Percentiles rank a stretch among this genome's conserved stretches.
These are phyloP conservation scores for Entosphenus tridentatus DNA, from an alignment of 2,113 vertebrate species.

Conservation along the genomic window DNA sequence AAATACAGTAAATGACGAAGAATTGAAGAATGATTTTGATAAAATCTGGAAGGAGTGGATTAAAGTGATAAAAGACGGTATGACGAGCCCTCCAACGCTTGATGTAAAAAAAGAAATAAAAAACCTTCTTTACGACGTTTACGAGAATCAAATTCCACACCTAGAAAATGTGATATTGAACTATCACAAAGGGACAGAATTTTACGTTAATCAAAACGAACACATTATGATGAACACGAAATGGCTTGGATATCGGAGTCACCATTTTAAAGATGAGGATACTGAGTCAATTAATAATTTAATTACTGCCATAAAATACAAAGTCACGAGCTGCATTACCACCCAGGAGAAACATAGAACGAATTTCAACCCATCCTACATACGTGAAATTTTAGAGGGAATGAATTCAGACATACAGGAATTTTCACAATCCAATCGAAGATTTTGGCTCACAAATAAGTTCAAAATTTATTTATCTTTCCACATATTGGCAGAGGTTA, in stretches of 20 bases:
- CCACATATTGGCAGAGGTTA: too few relatives aligned
- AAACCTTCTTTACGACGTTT: slow-evolving; percentile 13
- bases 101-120: slow-evolving; percentile 13
- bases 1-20: slow-evolving; percentile 5
- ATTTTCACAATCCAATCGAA: too few relatives aligned
- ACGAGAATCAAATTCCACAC: slow-evolving; percentile 8
- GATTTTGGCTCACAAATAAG: too few relatives aligned
- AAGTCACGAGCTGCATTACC: too few relatives aligned
- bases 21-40: slow-evolving; percentile 15
- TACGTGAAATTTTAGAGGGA: too few relatives aligned
- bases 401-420: too few relatives aligned
- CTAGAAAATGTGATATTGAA: background rate
- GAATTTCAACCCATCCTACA: too few relatives aligned
- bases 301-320: background rate
- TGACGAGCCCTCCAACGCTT: background rate
- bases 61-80: slow-evolving; percentile 1
- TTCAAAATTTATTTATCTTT: too few relatives aligned
- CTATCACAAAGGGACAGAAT: accelerated
- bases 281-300: background rate
- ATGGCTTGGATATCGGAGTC: accelerated
- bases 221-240: background rate
- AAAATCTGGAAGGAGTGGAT: slow-evolving; percentile 14
- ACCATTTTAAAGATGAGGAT: accelerated
- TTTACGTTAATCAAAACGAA: slow-evolving; percentile 10
- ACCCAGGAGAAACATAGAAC: too few relatives aligned